Base-by-base conservation (phyloP, 2,888 invertebrate species). In the Andrena trimmerana region DNA sequence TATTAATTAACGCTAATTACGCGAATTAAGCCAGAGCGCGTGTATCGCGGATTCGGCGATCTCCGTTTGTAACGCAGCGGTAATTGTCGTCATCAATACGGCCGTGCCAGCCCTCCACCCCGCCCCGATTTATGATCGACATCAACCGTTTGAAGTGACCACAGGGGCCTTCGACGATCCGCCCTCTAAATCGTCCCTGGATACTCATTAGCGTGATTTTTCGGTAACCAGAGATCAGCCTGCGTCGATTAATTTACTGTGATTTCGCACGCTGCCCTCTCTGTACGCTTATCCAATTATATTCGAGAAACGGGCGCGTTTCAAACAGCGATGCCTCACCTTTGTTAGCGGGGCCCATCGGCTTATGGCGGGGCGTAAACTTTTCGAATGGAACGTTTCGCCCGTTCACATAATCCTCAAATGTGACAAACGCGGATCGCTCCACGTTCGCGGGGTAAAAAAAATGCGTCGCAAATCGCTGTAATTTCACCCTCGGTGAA, bases 121-220 rank as follows among this genome's bases (percentile, higher is more conserved):
- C 29, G 50, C 62, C 52, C 59, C 78, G 63, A 74, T 86, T 73
- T 77, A 75, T 67, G 78, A 88, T 85, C 81, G 75, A 70, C 77
- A 67, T 77, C 57, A 78, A 87, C 83, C 42, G 91, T 91, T 90
- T 91, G 91, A 88, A 90, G 90, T 89, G 90, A 88, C 90, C 90
- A 83, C 89, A 85, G 81, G 50, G 75, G 71, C 78, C 72, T 68
- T 72, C 27, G 62, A 13, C 78, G 59, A 78, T 52, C 73, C 85
- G 83, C 69, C 70, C 72, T 60, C 67, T 83, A 87, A 84, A 85
- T 65, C 81, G 79, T 69, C 62, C 72, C 78, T 71, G 78, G 81
- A 75, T 89, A 87, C 85, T 90, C 90, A 89, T 91, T 91, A 91
- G 85, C 84, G 82, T 78, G 78, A 84, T 86, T 90, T 91, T 90